Conservation (phyloP, 1,140 invertebrate species). For the Lasioglossum albipes region DNA sequence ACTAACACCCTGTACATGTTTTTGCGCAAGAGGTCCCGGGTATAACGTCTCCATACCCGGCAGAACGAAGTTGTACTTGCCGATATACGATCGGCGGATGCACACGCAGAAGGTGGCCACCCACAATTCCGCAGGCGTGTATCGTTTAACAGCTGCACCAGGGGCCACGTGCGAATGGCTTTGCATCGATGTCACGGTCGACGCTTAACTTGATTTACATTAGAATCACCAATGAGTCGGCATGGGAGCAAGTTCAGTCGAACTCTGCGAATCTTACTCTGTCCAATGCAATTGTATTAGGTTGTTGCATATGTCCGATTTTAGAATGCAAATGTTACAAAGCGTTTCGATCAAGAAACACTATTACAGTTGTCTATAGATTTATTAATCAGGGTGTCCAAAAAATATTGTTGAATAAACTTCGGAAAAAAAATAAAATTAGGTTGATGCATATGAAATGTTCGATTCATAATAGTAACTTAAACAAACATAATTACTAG, state of each 20-base stretch:
- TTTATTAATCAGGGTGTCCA: no score
- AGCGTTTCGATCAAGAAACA: no score
- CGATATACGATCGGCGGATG: constrained; percentile 77
- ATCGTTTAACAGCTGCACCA: constrained; percentile 67
- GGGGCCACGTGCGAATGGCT: constrained; percentile 40
- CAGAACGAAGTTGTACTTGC: constrained; percentile 75
- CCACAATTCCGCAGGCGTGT: constrained; percentile 71
- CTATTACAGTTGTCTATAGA: no score
- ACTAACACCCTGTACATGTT: constrained; percentile 28
- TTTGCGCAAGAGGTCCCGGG: constrained; percentile 36
- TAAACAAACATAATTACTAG: no score
- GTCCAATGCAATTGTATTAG: no score
- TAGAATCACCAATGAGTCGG: not conserved
- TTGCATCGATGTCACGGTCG: constrained; percentile 14
- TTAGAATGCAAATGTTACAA: no score
- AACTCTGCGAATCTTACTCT: not conserved
- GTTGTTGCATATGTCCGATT: no score
- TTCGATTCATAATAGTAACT: no score
- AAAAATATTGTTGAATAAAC: no score
- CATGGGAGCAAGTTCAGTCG: not conserved
- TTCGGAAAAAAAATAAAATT: no score
- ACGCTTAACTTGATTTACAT: constrained; percentile 24
- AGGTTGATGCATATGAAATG: no score
- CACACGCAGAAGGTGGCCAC: constrained; percentile 73
- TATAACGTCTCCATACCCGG: constrained; percentile 76